Conservation (phyloP, 2,888 invertebrate genomes). For the Sphaerophoria taeniata region DNA sequence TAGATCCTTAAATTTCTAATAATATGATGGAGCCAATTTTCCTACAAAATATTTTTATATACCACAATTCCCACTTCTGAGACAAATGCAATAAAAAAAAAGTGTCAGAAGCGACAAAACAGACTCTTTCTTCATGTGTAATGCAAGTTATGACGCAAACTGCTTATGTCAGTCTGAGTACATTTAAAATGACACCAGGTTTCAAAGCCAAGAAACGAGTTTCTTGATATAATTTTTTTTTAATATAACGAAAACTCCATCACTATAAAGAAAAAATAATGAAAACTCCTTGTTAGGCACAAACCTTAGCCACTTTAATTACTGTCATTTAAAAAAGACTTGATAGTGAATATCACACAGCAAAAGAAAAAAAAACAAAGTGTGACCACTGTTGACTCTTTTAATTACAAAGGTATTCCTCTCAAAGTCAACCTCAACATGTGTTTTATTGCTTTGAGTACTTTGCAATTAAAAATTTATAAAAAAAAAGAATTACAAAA, state of each 20-base stretch:
- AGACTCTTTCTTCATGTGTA: no score
- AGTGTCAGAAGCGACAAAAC: no score
- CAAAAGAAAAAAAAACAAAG: constrained; percentile 19
- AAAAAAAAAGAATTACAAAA: constrained; percentile 6
- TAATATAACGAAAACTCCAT: neutral
- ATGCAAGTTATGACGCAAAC: no score
- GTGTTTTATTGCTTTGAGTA: constrained; percentile 24
- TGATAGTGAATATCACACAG: no score
- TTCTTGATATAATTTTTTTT: neutral
- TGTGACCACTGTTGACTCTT: constrained; percentile 39
- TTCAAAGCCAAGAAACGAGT: no score
- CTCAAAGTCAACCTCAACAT: constrained; percentile 32
- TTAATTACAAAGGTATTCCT: constrained; percentile 29
- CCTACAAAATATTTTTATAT: no score
- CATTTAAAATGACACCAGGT: neutral
- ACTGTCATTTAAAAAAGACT: constrained; percentile 11
- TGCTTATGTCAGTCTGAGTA: neutral
- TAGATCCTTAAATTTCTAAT: no score
- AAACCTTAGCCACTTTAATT: constrained; percentile 45
- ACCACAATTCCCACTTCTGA: no score
- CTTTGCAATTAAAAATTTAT: constrained; percentile 24
- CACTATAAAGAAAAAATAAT: neutral
- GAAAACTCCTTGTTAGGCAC: constrained; percentile 14
- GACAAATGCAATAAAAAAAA: no score
- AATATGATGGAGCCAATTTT: no score